phyloP scores from a whole-genome alignment of 2,797 vertebrate species.

The Notolabrus celidotus region DNA sequence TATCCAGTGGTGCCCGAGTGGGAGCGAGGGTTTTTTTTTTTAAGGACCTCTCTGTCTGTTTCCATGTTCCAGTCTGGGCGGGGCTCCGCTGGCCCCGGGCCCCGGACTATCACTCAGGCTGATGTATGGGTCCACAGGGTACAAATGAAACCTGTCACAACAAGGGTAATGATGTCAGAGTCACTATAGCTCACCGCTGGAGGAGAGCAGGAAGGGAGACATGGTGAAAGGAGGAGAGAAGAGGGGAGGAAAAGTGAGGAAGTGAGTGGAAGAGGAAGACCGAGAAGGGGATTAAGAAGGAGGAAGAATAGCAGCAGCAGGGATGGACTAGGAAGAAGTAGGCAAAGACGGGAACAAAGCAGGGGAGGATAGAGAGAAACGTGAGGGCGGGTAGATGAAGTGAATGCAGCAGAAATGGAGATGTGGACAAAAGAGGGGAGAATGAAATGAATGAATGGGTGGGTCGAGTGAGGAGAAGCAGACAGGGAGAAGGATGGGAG shows the following conservation, averaged over 20 bases:
- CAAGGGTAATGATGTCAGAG: slow-evolving; percentile 86
- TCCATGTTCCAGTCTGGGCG: slow-evolving; percentile 71
- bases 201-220: slow-evolving; percentile 56
- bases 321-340: background rate
- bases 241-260: slow-evolving; percentile 8
- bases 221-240: slow-evolving; percentile 40
- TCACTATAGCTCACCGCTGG: slow-evolving; percentile 79
- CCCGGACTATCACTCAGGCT: slow-evolving; percentile 79
- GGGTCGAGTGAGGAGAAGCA: background rate
- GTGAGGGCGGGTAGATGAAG: background rate
- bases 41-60: slow-evolving; percentile 72
- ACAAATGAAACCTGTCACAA: slow-evolving; percentile 86
- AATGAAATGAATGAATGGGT: background rate
- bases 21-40: slow-evolving; percentile 59
- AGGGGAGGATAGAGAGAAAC: background rate
- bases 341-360: background rate
- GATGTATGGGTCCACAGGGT: slow-evolving; percentile 83
- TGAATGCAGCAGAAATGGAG: background rate
- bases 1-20: slow-evolving; percentile 50
- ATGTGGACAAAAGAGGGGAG: slow-evolving; percentile 7
- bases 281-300: background rate
- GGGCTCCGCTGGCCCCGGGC: slow-evolving; percentile 70
- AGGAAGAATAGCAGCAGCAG: background rate
- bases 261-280: background rate
- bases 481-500: background rate